A percentile compares a stretch with the other conserved stretches of the same genome.
phyloP scores from a whole-genome alignment of 2,888 invertebrate genomes.

The Junonia oenone region DNA sequence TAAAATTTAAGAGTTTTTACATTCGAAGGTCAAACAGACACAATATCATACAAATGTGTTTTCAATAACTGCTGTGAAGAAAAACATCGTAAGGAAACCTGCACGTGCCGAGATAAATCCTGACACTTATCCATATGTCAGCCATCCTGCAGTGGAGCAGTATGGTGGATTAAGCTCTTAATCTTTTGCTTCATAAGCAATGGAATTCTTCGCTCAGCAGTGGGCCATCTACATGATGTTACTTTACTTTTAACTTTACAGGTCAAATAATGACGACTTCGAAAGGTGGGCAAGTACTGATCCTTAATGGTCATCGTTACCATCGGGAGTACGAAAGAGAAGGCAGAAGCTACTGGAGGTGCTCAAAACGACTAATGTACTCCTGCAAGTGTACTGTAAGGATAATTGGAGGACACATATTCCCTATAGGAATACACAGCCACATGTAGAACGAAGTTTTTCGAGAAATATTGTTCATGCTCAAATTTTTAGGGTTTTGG shows the following conservation, averaged over 20 bases:
- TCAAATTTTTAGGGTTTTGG: not conserved
- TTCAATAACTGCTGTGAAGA: too few relatives aligned
- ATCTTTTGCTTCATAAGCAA: too few relatives aligned
- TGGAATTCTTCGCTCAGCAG: not conserved
- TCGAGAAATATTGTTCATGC: not conserved
- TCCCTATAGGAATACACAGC: constrained; percentile 43
- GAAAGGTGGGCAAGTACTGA: constrained; percentile 49
- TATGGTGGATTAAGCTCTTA: too few relatives aligned
- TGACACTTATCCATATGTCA: too few relatives aligned
- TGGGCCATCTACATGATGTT: too few relatives aligned
- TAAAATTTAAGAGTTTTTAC: too few relatives aligned
- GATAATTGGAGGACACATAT: constrained; percentile 43
- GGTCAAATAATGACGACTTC: constrained; percentile 42
- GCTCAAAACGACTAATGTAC: constrained; percentile 42
- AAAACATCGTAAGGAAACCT: too few relatives aligned
- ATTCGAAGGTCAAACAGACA: too few relatives aligned
- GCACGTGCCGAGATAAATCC: too few relatives aligned
- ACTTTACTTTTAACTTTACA: constrained; percentile 14
- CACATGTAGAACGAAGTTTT: constrained; percentile 31
- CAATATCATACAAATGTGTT: too few relatives aligned
- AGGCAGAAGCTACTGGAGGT: constrained; percentile 53
- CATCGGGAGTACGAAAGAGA: constrained; percentile 49
- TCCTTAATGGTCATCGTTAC: constrained; percentile 45
- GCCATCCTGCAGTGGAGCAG: too few relatives aligned
- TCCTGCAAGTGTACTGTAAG: constrained; percentile 49